These are phyloP conservation scores for Synergus umbraculus DNA, from an alignment of 2,888 invertebrate species.

Conservation along the genomic window DNA sequence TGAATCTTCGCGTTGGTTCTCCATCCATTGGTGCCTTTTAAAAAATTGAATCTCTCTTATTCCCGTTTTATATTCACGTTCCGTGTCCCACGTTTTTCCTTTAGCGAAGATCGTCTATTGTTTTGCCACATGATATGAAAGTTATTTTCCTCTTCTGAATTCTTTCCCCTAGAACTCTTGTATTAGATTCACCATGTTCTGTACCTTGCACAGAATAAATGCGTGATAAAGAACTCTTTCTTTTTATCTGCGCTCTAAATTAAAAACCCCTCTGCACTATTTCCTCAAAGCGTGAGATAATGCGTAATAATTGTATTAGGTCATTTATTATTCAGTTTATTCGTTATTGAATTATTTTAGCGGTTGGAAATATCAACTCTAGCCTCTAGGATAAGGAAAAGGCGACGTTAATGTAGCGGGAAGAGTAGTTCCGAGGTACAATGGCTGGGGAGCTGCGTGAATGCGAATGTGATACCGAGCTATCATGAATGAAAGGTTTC, in stretches of 20 bases:
- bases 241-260: not conserved
- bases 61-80: constrained; percentile 4
- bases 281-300: not conserved
- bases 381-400: not conserved
- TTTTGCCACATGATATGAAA: constrained; percentile 10
- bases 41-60: not conserved
- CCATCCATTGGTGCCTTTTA: not conserved
- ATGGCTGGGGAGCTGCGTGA: constrained; percentile 59
- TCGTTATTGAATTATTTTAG: not conserved
- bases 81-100: constrained; percentile 1
- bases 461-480: constrained; percentile 59
- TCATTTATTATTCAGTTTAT: too few species aligned
- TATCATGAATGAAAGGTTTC: constrained; percentile 65
- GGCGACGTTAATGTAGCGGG: constrained; percentile 51
- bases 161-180: not conserved
- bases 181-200: not conserved
- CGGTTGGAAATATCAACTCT: constrained; percentile 22
- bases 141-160: not conserved
- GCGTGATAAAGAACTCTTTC: not conserved
- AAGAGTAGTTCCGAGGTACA: constrained; percentile 47
- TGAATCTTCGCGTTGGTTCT: not conserved
- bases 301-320: not conserved
- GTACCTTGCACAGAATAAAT: not conserved
- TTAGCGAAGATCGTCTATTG: not conserved
- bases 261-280: not conserved